Conservation (phyloP, 2,797 vertebrate genomes). For the Ctenosaura bakeri region DNA sequence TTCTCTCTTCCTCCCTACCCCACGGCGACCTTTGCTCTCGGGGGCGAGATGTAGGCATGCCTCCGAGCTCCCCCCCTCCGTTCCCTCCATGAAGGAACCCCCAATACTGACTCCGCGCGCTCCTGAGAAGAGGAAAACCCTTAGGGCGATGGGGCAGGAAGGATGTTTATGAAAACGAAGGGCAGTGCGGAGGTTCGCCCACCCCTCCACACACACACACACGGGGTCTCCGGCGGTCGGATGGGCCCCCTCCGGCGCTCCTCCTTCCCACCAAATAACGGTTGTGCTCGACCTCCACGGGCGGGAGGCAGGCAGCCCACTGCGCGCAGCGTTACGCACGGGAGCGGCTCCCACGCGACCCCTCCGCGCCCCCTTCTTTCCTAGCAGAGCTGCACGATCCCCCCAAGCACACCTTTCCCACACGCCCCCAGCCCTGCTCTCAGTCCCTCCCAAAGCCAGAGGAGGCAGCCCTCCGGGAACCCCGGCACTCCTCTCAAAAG, state of each 20-base stretch:
- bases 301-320: background rate
- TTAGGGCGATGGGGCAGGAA: background rate
- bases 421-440: too few relatives aligned
- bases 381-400: too few relatives aligned
- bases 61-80: background rate
- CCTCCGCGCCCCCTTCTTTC: background rate
- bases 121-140: too few relatives aligned
- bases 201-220: background rate
- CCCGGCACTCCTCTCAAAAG: background rate
- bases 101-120: too few relatives aligned
- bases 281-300: background rate
- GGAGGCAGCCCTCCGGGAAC: too few relatives aligned
- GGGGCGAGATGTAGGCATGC: background rate
- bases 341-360: background rate
- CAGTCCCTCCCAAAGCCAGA: background rate
- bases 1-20: background rate
- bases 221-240: background rate
- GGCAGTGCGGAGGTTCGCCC: background rate
- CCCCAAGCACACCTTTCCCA: background rate
- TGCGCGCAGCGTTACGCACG: background rate
- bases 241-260: background rate
- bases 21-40: conserved; percentile 6
- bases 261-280: background rate
- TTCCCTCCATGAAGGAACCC: background rate
- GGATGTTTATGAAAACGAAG: background rate